These are phyloP conservation scores for Bos indicus DNA, from an alignment of 2,113 vertebrate species.

Conservation along the genomic window DNA sequence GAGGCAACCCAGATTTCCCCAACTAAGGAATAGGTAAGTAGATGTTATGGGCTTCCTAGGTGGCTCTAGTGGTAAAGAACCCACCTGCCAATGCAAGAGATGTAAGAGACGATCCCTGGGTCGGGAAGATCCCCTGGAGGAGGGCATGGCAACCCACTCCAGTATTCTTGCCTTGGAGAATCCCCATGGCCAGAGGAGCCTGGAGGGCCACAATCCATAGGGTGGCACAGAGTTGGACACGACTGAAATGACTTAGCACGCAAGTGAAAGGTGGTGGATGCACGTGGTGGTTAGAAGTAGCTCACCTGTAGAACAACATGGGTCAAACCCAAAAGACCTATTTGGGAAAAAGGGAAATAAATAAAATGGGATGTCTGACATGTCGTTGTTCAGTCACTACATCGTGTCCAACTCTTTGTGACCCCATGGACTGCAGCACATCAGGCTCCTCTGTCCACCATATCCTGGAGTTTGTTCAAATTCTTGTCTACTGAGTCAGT, in stretches of 20 bases:
- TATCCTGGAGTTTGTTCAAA: neutral
- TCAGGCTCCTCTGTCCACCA: neutral
- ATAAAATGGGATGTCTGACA: neutral
- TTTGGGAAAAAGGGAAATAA: neutral
- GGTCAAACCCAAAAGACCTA: neutral
- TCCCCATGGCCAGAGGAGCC: neutral
- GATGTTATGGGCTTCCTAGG: neutral
- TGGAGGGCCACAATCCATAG: neutral
- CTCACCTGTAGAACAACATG: neutral
- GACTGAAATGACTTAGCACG: neutral
- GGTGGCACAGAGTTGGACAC: neutral
- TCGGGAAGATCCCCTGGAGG: neutral
- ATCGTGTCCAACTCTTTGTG: neutral
- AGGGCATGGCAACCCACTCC: neutral
- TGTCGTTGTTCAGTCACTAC: neutral
- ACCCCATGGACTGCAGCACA: neutral
- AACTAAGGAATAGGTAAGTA: neutral
- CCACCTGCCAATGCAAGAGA: neutral
- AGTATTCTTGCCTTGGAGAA: neutral
- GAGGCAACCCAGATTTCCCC: no score
- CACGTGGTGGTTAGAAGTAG: rapidly evolving
- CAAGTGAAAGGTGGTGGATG: neutral
- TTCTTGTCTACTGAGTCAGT: neutral
- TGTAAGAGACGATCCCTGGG: neutral
- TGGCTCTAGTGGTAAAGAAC: neutral